These are phyloP conservation scores for Raja brachyura DNA, from an alignment of 2,113 vertebrate species.

Conservation along the genomic window DNA sequence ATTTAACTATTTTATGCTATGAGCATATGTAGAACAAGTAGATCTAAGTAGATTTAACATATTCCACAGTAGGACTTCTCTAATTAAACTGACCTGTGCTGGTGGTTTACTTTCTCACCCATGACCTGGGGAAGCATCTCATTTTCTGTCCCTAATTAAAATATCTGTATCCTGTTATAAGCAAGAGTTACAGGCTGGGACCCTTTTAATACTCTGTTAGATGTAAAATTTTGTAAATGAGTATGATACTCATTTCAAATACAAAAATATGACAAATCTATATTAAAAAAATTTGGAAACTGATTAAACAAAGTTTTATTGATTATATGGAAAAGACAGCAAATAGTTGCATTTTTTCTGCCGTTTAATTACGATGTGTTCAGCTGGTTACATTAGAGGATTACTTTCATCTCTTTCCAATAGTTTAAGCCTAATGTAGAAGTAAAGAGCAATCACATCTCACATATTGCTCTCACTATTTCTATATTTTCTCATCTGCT, in stretches of 20 bases:
- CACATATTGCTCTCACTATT: slow-evolving; percentile 19
- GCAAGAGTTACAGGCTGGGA: neutral
- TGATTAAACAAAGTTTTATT: neutral
- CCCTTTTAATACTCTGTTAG: neutral
- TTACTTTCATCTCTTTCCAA: slow-evolving; percentile 22
- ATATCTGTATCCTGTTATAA: neutral
- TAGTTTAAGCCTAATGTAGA: neutral
- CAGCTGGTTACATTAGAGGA: neutral
- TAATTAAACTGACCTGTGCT: neutral
- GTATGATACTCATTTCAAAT: neutral
- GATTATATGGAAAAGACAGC: neutral
- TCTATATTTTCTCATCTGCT: slow-evolving; percentile 32
- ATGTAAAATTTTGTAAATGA: neutral
- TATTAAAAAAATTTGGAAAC: neutral
- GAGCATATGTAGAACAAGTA: neutral
- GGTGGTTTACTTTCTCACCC: neutral
- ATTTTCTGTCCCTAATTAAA: neutral
- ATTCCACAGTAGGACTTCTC: neutral
- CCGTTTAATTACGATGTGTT: neutral
- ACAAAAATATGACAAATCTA: neutral
- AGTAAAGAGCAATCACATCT: neutral
- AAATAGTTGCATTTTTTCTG: neutral
- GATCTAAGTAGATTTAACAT: neutral
- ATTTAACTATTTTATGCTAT: neutral
- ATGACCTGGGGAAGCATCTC: neutral